Base-by-base conservation (phyloP, 2,888 invertebrate genomes). In the Anthoptus insignis region DNA sequence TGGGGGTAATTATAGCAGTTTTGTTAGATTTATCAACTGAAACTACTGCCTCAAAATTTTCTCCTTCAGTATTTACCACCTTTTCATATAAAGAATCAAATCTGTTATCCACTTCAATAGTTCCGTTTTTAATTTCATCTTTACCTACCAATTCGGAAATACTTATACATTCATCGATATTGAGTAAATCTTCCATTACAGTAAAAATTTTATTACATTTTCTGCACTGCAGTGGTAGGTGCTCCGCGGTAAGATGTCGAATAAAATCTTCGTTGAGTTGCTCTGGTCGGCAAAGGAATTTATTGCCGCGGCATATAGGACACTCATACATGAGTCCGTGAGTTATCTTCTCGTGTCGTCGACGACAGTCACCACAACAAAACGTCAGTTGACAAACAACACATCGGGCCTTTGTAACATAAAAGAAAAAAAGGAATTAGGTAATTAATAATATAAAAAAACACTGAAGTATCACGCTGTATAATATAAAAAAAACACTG, bases 281-380 rank as follows among this genome's bases (percentile, higher is more conserved):
- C 60, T 84, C 75, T 0, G 88, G 87, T 16, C 65, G 53, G 71
- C 90, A 91, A 32, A 90, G 82, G 67, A 83, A 90, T 61, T 76
- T 81, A 14, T 77, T 73, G 8, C 87, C 88, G 64, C 93, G 81
- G 66, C 93, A 93, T 61, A 93, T 84, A 0, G 87, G 83, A 53
- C 93, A 93, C 60, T 93, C 88, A 76, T 84, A 93, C 4, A 78
- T 76, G 1, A 93, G 81, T 2, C 80, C 82, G 77, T 93, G 93
- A 2, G 77, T 71, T 1, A 64, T 66, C 60, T 76, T 73, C 47
- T 93, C 93, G 84, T 93, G 93, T 53, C 78, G 84, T 78, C 86
- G 80, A 13, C 93, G 91, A 61, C 93, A 93, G 13, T 88, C 77
- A 2, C 76, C 78, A 59, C 93, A 93, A 76, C 93, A 93, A 71